Evolutionary conservation across 2,113 vertebrate genomes (phyloP).

Genomic region (Cariama cristata): DNA sequence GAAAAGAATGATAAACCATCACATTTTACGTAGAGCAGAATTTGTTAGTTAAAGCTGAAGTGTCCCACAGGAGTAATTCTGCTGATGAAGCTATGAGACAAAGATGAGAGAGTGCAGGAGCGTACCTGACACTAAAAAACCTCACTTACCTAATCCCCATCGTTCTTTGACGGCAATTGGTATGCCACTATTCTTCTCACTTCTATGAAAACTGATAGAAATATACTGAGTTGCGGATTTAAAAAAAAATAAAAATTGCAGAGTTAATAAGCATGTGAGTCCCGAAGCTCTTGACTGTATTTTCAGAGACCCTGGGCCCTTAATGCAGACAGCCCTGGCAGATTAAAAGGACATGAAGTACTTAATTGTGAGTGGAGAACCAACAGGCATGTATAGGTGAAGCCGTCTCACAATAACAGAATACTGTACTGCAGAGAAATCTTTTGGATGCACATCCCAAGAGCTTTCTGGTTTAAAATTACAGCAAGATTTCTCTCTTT

Average conservation of each 20-base stretch:
- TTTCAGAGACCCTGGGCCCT: background rate
- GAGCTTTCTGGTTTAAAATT: background rate
- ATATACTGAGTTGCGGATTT: background rate
- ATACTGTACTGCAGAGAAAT: background rate
- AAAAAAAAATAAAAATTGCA: background rate
- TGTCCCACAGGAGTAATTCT: background rate
- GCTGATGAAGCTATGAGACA: background rate
- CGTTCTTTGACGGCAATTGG: background rate
- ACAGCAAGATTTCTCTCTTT: background rate
- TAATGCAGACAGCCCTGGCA: background rate
- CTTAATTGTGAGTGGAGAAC: background rate
- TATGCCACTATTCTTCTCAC: background rate
- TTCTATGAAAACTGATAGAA: background rate
- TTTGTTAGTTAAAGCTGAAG: background rate
- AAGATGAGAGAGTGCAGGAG: background rate
- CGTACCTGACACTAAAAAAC: background rate
- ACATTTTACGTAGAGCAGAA: background rate
- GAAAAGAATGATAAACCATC: background rate
- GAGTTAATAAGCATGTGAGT: background rate
- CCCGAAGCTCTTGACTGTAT: background rate
- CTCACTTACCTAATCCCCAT: background rate
- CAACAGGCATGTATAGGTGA: background rate
- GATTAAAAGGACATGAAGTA: background rate
- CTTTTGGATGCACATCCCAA: background rate
- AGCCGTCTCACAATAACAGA: background rate